These are phyloP conservation scores for Metellina segmentata DNA, from an alignment of 2,888 invertebrate genomes.

Conservation along the genomic window DNA sequence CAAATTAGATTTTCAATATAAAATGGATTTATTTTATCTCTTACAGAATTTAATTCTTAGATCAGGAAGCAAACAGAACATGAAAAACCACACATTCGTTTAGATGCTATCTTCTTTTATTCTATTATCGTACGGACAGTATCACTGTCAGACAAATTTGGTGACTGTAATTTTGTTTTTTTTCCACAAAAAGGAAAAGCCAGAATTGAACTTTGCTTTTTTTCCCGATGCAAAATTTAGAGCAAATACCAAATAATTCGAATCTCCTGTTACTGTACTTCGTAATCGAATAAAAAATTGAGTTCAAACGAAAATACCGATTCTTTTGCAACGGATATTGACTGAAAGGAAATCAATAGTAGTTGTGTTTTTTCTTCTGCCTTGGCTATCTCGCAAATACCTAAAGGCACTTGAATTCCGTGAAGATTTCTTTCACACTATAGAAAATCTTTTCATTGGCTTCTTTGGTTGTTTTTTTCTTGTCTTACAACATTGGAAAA, in stretches of 20 bases:
- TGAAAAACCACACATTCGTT: too few relatives aligned
- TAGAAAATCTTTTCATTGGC: slow-evolving; percentile 1
- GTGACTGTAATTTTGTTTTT: slow-evolving; percentile 22
- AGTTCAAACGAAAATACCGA: slow-evolving; percentile 63
- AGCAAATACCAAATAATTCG: slow-evolving; percentile 65
- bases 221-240: slow-evolving; percentile 51
- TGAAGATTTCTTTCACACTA: slow-evolving; percentile 41
- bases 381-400: slow-evolving; percentile 28
- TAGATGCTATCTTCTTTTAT: too few relatives aligned
- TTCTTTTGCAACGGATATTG: slow-evolving; percentile 69
- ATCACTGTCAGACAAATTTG: not conserved
- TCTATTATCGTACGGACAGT: too few relatives aligned
- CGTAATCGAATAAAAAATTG: slow-evolving; percentile 71
- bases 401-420: slow-evolving; percentile 58
- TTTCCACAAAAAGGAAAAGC: not conserved
- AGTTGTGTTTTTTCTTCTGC: not conserved
- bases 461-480: slow-evolving; percentile 1
- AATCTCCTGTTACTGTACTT: slow-evolving; percentile 52
- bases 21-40: too few relatives aligned
- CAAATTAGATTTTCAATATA: too few relatives aligned
- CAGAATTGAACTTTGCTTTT: slow-evolving; percentile 18
- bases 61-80: too few relatives aligned
- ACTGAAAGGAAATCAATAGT: slow-evolving; percentile 71
- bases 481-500: slow-evolving; percentile 32
- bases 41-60: too few relatives aligned